These are phyloP conservation scores for Doryteuthis pealeii DNA, from an alignment of 1,140 invertebrate species.

Conservation along the genomic window DNA sequence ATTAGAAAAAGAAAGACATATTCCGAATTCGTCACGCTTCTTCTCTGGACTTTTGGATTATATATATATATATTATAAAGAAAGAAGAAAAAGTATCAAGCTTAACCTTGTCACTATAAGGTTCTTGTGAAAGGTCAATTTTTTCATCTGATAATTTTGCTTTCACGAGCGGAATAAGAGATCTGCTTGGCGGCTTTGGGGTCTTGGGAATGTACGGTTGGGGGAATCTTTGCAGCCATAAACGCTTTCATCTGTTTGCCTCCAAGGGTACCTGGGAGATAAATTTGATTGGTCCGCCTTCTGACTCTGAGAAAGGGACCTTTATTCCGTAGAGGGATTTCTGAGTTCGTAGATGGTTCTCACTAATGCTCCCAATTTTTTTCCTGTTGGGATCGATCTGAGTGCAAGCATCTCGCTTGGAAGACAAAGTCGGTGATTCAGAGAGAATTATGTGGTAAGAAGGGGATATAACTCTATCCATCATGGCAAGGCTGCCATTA, in stretches of 20 bases:
- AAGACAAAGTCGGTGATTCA: neutral
- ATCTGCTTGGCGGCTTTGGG: constrained; percentile 36
- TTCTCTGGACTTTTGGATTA: too few species aligned
- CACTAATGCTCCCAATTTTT: neutral
- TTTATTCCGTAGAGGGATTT: neutral
- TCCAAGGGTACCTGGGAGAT: constrained; percentile 4
- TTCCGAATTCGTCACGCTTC: too few species aligned
- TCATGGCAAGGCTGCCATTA: neutral
- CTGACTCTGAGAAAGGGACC: neutral
- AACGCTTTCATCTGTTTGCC: neutral
- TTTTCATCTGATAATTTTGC: constrained; percentile 55
- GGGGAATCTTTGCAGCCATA: constrained; percentile 9
- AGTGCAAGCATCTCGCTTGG: constrained; percentile 1
- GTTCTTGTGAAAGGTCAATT: constrained; percentile 57
- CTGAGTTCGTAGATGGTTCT: neutral
- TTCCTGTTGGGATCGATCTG: neutral
- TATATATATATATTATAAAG: too few species aligned
- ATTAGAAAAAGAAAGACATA: too few species aligned
- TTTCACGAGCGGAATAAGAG: constrained; percentile 48
- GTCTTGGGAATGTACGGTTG: neutral
- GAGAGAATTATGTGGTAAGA: constrained; percentile 5
- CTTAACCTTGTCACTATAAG: constrained; percentile 57
- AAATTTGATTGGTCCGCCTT: neutral
- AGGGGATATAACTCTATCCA: neutral
- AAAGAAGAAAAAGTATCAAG: too few species aligned